Conservation (phyloP, 1,140 invertebrate genomes). For the Lepidurus couesii region DNA sequence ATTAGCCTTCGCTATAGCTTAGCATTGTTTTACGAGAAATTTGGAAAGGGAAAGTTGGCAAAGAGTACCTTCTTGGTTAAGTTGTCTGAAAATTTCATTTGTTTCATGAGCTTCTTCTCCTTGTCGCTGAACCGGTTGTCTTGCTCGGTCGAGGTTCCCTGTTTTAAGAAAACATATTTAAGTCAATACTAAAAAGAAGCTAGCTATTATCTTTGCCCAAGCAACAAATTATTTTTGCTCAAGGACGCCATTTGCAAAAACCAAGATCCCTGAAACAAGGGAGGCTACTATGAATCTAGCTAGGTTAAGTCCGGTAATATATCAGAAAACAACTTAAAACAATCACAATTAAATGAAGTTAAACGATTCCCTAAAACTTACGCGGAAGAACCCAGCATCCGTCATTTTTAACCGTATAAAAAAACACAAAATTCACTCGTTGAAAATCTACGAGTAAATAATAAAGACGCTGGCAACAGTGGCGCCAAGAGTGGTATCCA, state of each 20-base stretch:
- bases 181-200: slow-evolving; percentile 23
- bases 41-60: slow-evolving; percentile 17
- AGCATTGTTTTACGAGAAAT: slow-evolving; percentile 1
- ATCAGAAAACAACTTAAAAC: slow-evolving; percentile 18
- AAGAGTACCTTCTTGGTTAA: slow-evolving; percentile 73
- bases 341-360: slow-evolving; percentile 23
- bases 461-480: background rate
- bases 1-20: too few species aligned
- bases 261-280: slow-evolving; percentile 28
- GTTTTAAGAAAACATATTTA: slow-evolving; percentile 41
- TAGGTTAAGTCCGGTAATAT: background rate
- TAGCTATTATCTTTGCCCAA: slow-evolving; percentile 7
- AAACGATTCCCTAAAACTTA: slow-evolving; percentile 38
- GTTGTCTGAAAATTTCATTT: slow-evolving; percentile 95
- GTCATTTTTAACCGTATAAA: slow-evolving; percentile 42
- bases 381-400: slow-evolving; percentile 53
- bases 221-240: background rate
- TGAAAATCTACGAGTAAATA: slow-evolving; percentile 6
- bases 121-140: slow-evolving; percentile 98
- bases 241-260: slow-evolving; percentile 14
- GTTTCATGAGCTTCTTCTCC: slow-evolving; percentile 96
- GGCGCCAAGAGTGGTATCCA: background rate
- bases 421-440: background rate
- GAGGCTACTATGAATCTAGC: background rate
- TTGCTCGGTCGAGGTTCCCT: slow-evolving; percentile 97